phyloP scores from a whole-genome alignment of 1,140 invertebrate genomes.

The Aporrectodea caliginosa region DNA sequence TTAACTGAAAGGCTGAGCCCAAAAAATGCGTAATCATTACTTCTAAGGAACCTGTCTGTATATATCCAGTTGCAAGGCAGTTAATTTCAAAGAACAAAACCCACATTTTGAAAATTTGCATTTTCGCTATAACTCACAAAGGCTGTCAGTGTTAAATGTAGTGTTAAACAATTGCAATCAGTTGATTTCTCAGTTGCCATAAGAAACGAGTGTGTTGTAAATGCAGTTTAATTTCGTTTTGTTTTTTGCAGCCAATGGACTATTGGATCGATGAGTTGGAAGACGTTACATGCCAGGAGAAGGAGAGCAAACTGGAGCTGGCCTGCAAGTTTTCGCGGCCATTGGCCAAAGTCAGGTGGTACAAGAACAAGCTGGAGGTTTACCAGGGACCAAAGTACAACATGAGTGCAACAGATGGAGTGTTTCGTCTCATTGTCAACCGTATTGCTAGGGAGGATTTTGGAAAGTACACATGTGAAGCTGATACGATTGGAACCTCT shows the following conservation, averaged over 20 bases:
- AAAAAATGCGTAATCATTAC: too few species aligned
- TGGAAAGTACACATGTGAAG: slow-evolving; percentile 94
- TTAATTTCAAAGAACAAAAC: too few species aligned
- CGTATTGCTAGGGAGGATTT: slow-evolving; percentile 91
- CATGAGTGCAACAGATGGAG: slow-evolving; percentile 74
- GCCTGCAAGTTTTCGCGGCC: slow-evolving; percentile 57
- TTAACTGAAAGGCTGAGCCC: too few species aligned
- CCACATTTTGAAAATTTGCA: too few species aligned
- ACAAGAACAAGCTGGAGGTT: slow-evolving; percentile 60
- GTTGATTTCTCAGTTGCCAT: too few species aligned
- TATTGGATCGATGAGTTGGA: slow-evolving; percentile 89
- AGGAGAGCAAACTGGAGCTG: slow-evolving; percentile 47
- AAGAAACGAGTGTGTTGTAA: too few species aligned
- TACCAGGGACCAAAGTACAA: slow-evolving; percentile 79
- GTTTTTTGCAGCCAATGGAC: slow-evolving; percentile 89
- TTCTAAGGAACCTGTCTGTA: too few species aligned
- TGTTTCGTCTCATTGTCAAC: slow-evolving; percentile 83
- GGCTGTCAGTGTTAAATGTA: too few species aligned
- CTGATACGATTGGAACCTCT: slow-evolving; percentile 78
- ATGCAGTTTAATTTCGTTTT: too few species aligned
- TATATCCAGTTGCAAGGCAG: too few species aligned
- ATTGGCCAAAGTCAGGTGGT: slow-evolving; percentile 57
- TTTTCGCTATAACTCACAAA: too few species aligned
- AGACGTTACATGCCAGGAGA: slow-evolving; percentile 91
- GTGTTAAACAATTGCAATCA: too few species aligned